These are phyloP conservation scores for Plecturocebus donacophilus DNA, from an alignment of 2,113 vertebrate species.

Conservation along the genomic window DNA sequence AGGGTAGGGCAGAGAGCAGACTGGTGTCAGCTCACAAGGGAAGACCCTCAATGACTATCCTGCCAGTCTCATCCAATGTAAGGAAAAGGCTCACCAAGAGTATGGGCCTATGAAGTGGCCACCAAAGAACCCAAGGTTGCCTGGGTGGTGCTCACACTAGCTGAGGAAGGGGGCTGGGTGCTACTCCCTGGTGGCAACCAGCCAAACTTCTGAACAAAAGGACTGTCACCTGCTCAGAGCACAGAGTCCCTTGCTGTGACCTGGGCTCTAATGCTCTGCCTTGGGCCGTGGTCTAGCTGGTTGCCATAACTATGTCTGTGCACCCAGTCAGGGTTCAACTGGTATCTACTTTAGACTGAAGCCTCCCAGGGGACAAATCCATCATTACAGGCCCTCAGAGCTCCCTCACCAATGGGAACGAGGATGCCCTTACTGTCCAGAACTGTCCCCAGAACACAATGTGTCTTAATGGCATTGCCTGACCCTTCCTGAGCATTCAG, in stretches of 20 bases:
- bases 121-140: background rate
- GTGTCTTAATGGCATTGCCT: background rate
- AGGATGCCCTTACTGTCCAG: background rate
- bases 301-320: background rate
- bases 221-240: background rate
- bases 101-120: background rate
- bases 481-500: background rate
- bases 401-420: background rate
- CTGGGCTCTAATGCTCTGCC: background rate
- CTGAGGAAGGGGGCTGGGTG: background rate
- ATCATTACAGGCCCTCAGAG: background rate
- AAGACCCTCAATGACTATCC: background rate
- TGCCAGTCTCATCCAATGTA: background rate
- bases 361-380: background rate
- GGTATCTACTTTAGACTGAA: background rate
- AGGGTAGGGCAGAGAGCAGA: background rate
- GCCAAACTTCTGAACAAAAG: background rate
- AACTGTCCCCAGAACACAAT: background rate
- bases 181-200: background rate
- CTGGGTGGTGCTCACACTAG: background rate
- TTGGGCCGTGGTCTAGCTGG: background rate
- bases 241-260: background rate
- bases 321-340: background rate
- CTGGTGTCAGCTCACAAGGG: background rate
- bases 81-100: background rate